These are phyloP conservation scores for Melitaea cinxia DNA, from an alignment of 1,140 invertebrate species.

Conservation along the genomic window DNA sequence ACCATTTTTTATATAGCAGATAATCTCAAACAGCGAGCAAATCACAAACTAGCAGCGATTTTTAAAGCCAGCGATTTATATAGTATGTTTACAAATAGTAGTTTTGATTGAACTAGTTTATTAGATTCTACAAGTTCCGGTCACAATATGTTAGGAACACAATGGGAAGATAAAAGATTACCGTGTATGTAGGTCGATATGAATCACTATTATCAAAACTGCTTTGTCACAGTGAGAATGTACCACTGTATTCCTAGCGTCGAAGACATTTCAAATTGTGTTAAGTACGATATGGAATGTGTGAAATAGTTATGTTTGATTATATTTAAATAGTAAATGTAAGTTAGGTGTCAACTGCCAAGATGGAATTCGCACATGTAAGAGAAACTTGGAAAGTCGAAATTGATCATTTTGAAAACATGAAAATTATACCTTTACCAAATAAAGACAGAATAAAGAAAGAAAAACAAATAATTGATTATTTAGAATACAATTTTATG, in stretches of 20 bases:
- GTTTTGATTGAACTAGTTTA: background rate
- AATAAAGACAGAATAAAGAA: background rate
- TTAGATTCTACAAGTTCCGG: background rate
- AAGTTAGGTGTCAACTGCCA: conserved; percentile 20
- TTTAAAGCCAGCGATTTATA: no score
- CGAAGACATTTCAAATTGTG: conserved; percentile 20
- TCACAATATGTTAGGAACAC: background rate
- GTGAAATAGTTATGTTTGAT: conserved; percentile 14
- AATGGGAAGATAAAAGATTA: conserved; percentile 17
- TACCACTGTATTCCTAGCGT: conserved; percentile 8
- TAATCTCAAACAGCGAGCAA: no score
- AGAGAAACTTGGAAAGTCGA: background rate
- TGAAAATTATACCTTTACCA: no score
- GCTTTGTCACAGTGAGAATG: conserved; percentile 9
- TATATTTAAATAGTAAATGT: conserved; percentile 28
- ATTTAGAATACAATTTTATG: no score
- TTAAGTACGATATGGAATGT: conserved; percentile 14
- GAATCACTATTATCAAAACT: conserved; percentile 19
- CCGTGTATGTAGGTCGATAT: conserved; percentile 11
- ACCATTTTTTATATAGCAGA: no score
- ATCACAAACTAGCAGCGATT: no score
- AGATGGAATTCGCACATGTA: conserved; percentile 9
- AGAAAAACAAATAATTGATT: background rate
- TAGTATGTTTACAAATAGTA: background rate
- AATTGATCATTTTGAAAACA: background rate